Percentiles rank a stretch among this genome's conserved stretches.
These are phyloP conservation scores for Murina feae DNA, from an alignment of 2,113 vertebrate genomes.

Conservation along the genomic window DNA sequence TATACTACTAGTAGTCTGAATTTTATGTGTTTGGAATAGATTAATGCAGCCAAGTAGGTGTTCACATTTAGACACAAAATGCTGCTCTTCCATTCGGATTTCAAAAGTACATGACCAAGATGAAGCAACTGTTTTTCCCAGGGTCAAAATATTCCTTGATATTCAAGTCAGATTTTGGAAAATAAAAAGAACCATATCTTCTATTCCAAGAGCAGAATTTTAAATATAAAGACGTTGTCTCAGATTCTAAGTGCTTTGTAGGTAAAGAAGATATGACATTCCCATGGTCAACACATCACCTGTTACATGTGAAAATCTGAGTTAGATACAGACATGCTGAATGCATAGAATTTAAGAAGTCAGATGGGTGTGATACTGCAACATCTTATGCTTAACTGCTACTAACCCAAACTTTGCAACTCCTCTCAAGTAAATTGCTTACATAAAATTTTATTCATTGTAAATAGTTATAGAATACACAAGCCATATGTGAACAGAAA, in stretches of 20 bases:
- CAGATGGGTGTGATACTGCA: not conserved
- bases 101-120: not conserved
- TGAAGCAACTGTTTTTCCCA: not conserved
- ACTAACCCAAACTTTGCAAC: not conserved
- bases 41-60: not conserved
- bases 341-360: not conserved
- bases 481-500: not conserved
- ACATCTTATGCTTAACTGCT: not conserved
- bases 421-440: not conserved
- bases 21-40: not conserved
- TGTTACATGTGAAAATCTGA: not conserved
- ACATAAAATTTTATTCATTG: not conserved
- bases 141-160: not conserved
- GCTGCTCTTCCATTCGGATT: not conserved
- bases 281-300: not conserved
- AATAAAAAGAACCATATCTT: not conserved
- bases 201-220: not conserved
- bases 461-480: not conserved
- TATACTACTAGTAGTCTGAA: not conserved
- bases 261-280: not conserved
- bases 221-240: not conserved
- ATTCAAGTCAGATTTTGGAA: not conserved
- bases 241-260: not conserved
- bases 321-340: rapidly evolving
- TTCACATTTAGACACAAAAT: not conserved